Conservation (phyloP, 2,113 vertebrate genomes). For the Phylloscopus trochilus region DNA sequence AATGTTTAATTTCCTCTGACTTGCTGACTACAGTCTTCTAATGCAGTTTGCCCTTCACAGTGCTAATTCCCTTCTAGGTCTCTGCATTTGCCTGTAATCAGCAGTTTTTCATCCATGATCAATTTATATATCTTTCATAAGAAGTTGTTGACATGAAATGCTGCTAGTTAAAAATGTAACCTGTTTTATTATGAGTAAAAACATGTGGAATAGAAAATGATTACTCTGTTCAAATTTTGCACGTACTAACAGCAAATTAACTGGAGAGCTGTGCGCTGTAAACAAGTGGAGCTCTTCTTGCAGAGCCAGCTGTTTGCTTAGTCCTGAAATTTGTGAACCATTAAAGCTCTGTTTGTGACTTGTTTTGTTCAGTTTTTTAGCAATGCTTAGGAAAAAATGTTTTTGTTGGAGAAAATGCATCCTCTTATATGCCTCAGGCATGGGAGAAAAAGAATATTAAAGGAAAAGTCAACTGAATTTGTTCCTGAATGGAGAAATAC, state of each 20-base stretch:
- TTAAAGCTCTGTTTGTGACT: constrained; percentile 5
- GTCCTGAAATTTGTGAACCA: not conserved
- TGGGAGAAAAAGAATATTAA: not conserved
- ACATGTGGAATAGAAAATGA: not conserved
- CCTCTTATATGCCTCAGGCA: not conserved
- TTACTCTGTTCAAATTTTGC: not conserved
- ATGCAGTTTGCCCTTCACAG: not conserved
- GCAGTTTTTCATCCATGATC: not conserved
- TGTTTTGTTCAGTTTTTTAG: not conserved
- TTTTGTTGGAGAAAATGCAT: constrained; percentile 1
- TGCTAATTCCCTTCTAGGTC: not conserved
- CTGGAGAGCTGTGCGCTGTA: not conserved
- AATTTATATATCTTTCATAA: not conserved
- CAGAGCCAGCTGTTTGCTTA: constrained; percentile 15
- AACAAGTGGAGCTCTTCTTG: constrained; percentile 1
- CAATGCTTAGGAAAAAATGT: not conserved
- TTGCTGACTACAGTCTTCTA: not conserved
- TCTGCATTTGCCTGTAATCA: not conserved
- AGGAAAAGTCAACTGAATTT: not conserved
- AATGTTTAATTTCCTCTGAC: not conserved
- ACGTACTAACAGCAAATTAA: not conserved
- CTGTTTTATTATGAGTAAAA: not conserved
- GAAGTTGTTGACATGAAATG: not conserved
- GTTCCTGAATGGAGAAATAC: not conserved
- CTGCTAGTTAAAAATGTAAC: not conserved